phyloP scores from a whole-genome alignment of 2,888 invertebrate genomes.

The Drosophila ezoana region DNA sequence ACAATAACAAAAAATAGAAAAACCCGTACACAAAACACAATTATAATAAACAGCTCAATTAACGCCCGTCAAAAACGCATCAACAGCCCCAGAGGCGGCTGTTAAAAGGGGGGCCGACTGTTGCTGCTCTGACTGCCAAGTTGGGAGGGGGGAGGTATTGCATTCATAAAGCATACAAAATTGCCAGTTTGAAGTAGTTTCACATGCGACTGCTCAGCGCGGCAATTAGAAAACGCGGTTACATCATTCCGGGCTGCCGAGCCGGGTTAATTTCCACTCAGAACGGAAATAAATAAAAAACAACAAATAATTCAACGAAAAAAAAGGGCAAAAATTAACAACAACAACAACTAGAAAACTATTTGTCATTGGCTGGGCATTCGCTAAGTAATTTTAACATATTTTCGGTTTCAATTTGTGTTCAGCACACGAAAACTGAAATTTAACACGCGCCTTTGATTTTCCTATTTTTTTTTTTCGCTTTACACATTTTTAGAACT shows the following conservation, averaged over 20 bases:
- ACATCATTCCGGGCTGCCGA: conserved; percentile 67
- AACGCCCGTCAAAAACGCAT: conserved; percentile 65
- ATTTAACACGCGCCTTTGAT: conserved; percentile 53
- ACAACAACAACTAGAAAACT: not conserved
- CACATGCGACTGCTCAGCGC: conserved; percentile 56
- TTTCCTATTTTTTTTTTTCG: conserved; percentile 13
- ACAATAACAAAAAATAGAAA: not conserved
- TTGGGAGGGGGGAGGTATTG: conserved; percentile 14
- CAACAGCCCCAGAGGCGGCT: conserved; percentile 14
- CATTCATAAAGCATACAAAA: conserved; percentile 61
- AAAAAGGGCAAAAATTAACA: too few species aligned
- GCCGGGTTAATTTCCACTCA: conserved; percentile 65
- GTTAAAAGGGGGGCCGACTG: not conserved
- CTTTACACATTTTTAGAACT: conserved; percentile 77
- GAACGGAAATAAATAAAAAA: conserved; percentile 51
- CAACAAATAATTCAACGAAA: too few species aligned
- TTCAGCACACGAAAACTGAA: conserved; percentile 36
- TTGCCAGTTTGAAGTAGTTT: conserved; percentile 69
- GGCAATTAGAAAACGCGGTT: conserved; percentile 71
- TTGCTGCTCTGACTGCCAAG: not conserved
- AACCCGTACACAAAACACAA: conserved; percentile 16
- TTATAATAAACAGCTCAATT: conserved; percentile 74
- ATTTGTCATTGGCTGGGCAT: conserved; percentile 22
- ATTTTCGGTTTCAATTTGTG: conserved; percentile 11
- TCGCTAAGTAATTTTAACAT: conserved; percentile 30